These are phyloP conservation scores for Geopemphigus sp. DNA, from an alignment of 1,140 invertebrate species.

Conservation along the genomic window DNA sequence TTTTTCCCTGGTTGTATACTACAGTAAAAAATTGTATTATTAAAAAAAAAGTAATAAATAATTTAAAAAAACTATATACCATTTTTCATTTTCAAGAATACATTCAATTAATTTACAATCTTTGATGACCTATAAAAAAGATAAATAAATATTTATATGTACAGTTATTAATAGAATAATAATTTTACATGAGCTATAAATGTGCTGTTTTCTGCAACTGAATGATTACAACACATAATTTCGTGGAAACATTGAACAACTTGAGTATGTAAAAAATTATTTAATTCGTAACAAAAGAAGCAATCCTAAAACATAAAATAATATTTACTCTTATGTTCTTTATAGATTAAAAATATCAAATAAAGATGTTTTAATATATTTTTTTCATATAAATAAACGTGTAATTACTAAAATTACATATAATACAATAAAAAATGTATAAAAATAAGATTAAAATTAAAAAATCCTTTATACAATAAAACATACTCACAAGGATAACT, in stretches of 20 bases:
- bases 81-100: conserved; percentile 40
- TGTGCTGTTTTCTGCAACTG: conserved; percentile 37
- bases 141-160: neutral
- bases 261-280: conserved; percentile 46
- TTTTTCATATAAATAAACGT: too few relatives aligned
- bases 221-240: conserved; percentile 44
- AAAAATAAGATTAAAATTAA: too few relatives aligned
- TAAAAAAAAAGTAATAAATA: neutral
- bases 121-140: conserved; percentile 35
- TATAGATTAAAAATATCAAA: too few relatives aligned
- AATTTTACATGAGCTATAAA: conserved; percentile 41
- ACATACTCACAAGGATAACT: conserved; percentile 37
- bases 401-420: too few relatives aligned
- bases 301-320: conserved; percentile 25
- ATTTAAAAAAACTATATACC: neutral
- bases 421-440: too few relatives aligned
- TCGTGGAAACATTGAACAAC: conserved; percentile 42
- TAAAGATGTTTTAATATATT: too few relatives aligned
- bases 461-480: too few relatives aligned
- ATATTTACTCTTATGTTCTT: neutral
- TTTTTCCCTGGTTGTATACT: conserved; percentile 43
- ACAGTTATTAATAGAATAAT: neutral
- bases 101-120: conserved; percentile 46
- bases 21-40: too few relatives aligned
- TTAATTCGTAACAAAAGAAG: conserved; percentile 44